Evolutionary conservation across 2,113 vertebrate species (phyloP), one percentile per base, ranked within the genome.

Genomic region (Neodontobutis hainanensis): DNA sequence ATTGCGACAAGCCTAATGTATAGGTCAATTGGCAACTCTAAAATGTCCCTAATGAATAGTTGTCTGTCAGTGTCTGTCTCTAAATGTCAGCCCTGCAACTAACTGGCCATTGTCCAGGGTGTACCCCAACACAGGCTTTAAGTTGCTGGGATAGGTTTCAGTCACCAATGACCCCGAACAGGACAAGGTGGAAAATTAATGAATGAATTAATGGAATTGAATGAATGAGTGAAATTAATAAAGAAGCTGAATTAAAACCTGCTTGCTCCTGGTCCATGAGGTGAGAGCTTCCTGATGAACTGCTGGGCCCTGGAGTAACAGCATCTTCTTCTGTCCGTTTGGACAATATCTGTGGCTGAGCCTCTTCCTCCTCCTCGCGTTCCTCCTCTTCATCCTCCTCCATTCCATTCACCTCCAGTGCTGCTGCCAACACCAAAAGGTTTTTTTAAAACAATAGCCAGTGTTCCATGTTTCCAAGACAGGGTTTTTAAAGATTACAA

Each of bases 201-300:
- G 19, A 27, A 27, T 27, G 19, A 27, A 27, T 27, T 1, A 27
- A 27, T 27, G 19, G 3, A 27, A 27, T 14, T 5, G 19, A 27
- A 27, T 27, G 19, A 27, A 27, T 27, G 19, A 27, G 3, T 27
- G 19, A 27, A 27, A 27, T 14, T 5, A 14, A 7, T 53, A 11
- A 32, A 55, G 35, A 12, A 62, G 2, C 1, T 7, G 45, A 5
- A 44, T 1, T n/a, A 57, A 15, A 27, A 98, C 97, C 97, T 95
- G 97, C 97, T 95, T 95, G 94, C 48, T 99, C 97, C 81, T 97
- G 96, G 35, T 99, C 96, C 4, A 86, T 81, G 49, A 32, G 59
- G 8, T 91, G 90, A 75, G 71, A 48, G 40, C 93, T 73, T 65
- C 10, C 40, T 42, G 85, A 61, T 14, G 90, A 89, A 68, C 90